Conservation (phyloP, 2,113 vertebrate species). For the Pitta sordida region DNA sequence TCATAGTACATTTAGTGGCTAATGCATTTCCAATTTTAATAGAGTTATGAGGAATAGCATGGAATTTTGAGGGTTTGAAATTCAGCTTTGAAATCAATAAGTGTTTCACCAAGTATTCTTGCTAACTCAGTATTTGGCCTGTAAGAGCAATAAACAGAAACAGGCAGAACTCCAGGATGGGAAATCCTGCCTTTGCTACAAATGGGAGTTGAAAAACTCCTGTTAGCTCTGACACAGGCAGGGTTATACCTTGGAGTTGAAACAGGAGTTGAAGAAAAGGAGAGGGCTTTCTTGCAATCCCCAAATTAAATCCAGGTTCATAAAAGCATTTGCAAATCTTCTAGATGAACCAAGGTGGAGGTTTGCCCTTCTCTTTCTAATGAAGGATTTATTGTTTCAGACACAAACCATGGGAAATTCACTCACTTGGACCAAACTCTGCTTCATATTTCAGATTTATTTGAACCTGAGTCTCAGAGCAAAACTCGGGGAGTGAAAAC, state of each 20-base stretch:
- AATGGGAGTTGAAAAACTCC: neutral
- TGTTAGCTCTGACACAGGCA: neutral
- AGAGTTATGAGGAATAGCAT: neutral
- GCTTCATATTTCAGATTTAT: conserved; percentile 1
- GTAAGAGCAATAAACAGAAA: neutral
- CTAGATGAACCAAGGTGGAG: conserved; percentile 4
- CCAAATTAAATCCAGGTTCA: conserved; percentile 32
- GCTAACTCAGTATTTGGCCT: neutral
- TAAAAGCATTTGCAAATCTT: conserved; percentile 25
- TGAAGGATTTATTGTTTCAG: conserved; percentile 31
- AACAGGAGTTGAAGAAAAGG: neutral
- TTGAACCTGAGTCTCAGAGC: conserved; percentile 12
- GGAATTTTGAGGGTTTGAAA: neutral
- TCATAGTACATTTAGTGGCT: neutral
- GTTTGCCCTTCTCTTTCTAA: neutral
- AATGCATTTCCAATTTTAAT: neutral
- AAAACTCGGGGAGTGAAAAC: conserved; percentile 17
- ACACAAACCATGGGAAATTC: conserved; percentile 48
- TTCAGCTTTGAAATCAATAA: neutral
- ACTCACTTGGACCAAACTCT: conserved; percentile 24
- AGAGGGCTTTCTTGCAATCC: conserved; percentile 1
- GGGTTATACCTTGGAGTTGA: neutral
- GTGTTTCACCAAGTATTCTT: neutral
- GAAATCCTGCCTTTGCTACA: neutral
- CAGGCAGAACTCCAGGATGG: neutral